Evolutionary conservation across 2,888 invertebrate genomes (phyloP), one percentile per base, ranked within the genome.

Genomic region (Oeneis ivallda): DNA sequence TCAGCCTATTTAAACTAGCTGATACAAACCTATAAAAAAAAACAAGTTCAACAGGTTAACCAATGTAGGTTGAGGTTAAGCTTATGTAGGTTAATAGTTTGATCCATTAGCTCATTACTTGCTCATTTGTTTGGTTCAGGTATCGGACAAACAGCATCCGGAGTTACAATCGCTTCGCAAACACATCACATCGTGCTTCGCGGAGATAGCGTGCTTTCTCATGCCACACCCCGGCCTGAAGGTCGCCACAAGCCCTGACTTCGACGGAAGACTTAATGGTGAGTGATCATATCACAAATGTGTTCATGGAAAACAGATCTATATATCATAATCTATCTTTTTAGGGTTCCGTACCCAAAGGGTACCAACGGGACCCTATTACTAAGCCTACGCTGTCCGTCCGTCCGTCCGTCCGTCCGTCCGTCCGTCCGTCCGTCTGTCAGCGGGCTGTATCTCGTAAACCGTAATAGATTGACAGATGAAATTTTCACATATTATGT

Each of bases 191-290:
- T 96, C 97, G n/a, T 99, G 99, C 88, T 99, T 99, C 92, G 94
- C 96, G 11, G 96, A 98, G 85, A 98, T 99, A 76, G 96, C 96
- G 32, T 99, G 99, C 87, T 99, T 98, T 92, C 93, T 99, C 68
- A 96, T 99, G 97, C 99, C 99, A 53, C 99, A 99, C 93, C 99
- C 99, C 0, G 99, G 99, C 13, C 94, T 99, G 41, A 96, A 95
- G 82, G 99, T 99, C 64, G 98, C 99, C 72, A 99, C 98, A 66
- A 98, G 98, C 93, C 99, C 98, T 13, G 94, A 95, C 71, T 99
- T 99, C 89, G 98, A 99, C 87, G 99, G 99, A 13, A 93, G 97
- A 81, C 93, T 99, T 50, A 90, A 93, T 74, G 95, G 95, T 95
- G 81, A 68, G 65, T 8, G 41, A 41, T 17, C 15, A 34, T 39